phyloP scores from a whole-genome alignment of 2,888 invertebrate species.

The Mimumesa dahlbomi region DNA sequence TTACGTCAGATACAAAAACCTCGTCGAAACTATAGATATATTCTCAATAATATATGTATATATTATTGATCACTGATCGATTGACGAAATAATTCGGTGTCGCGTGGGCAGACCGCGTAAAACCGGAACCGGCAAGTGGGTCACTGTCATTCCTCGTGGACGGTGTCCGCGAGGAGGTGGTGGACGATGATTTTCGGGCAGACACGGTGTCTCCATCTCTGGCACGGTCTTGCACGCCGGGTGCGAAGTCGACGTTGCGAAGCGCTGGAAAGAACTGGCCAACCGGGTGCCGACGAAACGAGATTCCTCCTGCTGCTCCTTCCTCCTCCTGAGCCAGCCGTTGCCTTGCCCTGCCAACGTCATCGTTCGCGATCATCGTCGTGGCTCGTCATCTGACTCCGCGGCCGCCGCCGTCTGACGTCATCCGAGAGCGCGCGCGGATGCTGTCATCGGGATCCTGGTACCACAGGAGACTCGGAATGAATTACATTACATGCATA shows the following conservation, averaged over 20 bases:
- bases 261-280: conserved; percentile 61
- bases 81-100: too few relatives aligned
- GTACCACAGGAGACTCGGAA: conserved; percentile 5
- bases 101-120: not conserved
- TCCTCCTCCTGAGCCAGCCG: conserved; percentile 49
- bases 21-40: too few relatives aligned
- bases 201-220: conserved; percentile 33
- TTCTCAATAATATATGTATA: too few relatives aligned
- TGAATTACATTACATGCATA: too few relatives aligned
- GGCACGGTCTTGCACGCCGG: conserved; percentile 13
- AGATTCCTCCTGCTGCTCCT: conserved; percentile 60
- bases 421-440: conserved; percentile 42
- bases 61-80: too few relatives aligned
- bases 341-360: conserved; percentile 53
- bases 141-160: conserved; percentile 69
- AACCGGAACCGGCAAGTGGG: conserved; percentile 71
- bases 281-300: conserved; percentile 50
- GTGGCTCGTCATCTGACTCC: conserved; percentile 45
- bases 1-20: too few relatives aligned
- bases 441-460: conserved; percentile 44
- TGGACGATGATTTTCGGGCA: too few relatives aligned
- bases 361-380: conserved; percentile 56
- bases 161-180: conserved; percentile 28
- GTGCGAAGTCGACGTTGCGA: conserved; percentile 51
- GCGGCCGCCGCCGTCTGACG: conserved; percentile 51